phyloP scores from a whole-genome alignment of 2,113 vertebrate genomes.

The Pollachius pollachius region DNA sequence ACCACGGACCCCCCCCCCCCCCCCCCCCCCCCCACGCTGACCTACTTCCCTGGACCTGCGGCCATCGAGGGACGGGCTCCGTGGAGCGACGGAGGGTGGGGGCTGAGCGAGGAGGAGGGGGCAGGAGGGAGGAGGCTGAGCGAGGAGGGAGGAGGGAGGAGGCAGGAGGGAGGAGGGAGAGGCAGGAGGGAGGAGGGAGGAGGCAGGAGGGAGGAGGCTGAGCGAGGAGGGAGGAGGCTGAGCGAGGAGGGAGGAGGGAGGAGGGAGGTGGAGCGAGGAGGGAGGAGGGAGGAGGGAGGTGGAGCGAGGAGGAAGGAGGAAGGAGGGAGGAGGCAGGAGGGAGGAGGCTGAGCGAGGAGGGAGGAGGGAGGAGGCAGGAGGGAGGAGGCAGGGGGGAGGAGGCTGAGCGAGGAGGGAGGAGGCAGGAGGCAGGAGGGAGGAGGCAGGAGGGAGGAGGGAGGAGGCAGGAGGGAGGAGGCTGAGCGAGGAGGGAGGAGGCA shows the following conservation, averaged over 20 bases:
- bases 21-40: constrained; percentile 2
- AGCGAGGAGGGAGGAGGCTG: not conserved
- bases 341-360: not conserved
- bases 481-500: too few species aligned
- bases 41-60: constrained; percentile 15
- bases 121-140: not conserved
- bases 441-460: too few species aligned
- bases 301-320: too few species aligned
- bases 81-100: constrained; percentile 11
- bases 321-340: not conserved
- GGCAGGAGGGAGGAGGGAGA: not conserved
- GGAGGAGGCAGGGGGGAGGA: too few species aligned
- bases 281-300: not conserved
- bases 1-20: not conserved
- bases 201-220: not conserved
- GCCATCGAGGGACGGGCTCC: not conserved
- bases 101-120: not conserved
- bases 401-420: too few species aligned
- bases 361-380: too few species aligned
- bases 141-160: not conserved
- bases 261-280: constrained; percentile 18
- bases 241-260: not conserved
- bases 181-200: not conserved
- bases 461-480: not conserved
- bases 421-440: too few species aligned